Percentiles rank a stretch among this genome's conserved stretches.
Evolutionary conservation across 1,140 invertebrate genomes (phyloP).

Genomic region (Bombus pascuorum): DNA sequence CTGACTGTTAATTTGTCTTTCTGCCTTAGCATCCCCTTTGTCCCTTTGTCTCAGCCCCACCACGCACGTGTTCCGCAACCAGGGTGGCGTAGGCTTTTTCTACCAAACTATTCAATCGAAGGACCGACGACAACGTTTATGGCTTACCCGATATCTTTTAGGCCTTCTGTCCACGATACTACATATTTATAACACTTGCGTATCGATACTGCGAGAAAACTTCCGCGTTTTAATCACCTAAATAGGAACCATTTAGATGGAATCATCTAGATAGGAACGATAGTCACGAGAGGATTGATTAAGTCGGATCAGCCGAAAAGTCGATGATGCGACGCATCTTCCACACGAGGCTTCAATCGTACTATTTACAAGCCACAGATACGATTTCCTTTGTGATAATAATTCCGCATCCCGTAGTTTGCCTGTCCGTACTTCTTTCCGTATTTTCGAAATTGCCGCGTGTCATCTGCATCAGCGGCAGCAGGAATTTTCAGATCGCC

Average conservation of each 20-base stretch:
- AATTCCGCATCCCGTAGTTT: neutral
- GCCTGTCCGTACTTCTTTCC: neutral
- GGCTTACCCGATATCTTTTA: no score
- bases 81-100: no score
- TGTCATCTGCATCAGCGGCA: conserved; percentile 43
- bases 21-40: no score
- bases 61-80: no score
- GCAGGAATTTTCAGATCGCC: conserved; percentile 41
- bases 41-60: no score
- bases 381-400: conserved; percentile 25
- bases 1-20: no score
- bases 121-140: no score
- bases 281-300: neutral
- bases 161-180: no score
- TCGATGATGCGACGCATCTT: conserved; percentile 1
- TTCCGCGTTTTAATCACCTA: neutral
- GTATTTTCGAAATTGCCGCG: conserved; percentile 25
- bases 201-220: neutral
- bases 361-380: neutral
- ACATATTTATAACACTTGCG: no score
- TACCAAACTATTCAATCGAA: no score
- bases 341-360: neutral
- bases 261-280: neutral
- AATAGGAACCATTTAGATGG: neutral
- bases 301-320: neutral